Conservation (phyloP, 2,113 vertebrate species). For the Catharus minimus region DNA sequence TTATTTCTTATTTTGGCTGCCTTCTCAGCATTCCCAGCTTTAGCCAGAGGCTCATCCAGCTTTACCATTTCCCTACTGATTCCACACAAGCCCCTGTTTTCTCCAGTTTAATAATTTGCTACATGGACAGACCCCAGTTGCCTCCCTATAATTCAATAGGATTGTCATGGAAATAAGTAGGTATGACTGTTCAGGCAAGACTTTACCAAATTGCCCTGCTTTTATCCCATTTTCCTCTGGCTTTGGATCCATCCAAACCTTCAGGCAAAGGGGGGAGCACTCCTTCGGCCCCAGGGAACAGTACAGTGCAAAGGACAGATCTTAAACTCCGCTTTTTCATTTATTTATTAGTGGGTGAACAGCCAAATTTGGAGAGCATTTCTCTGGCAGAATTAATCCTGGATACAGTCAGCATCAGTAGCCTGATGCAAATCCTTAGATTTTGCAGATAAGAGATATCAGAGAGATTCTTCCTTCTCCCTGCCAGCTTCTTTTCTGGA, state of each 20-base stretch:
- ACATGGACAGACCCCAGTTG: not conserved
- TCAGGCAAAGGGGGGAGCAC: not conserved
- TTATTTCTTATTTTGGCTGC: not conserved
- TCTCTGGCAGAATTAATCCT: not conserved
- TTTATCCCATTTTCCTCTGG: not conserved
- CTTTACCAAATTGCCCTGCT: not conserved
- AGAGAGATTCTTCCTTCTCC: not conserved
- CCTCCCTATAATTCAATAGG: not conserved
- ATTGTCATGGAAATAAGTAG: not conserved
- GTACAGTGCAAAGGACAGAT: not conserved
- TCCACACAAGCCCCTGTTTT: fast-evolving
- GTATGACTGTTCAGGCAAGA: not conserved
- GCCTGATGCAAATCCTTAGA: not conserved
- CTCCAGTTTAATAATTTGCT: not conserved
- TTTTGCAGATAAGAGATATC: not conserved
- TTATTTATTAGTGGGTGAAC: not conserved
- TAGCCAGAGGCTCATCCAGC: not conserved
- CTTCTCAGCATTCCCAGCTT: not conserved
- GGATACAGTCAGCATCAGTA: not conserved
- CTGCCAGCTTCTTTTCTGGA: not conserved
- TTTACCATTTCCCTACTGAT: not conserved
- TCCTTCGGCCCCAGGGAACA: not conserved
- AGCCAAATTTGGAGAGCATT: not conserved
- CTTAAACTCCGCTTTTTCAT: not conserved
- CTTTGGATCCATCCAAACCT: not conserved